Evolutionary conservation across 2,113 vertebrate genomes (phyloP).

Genomic region (Alouatta palliata): DNA sequence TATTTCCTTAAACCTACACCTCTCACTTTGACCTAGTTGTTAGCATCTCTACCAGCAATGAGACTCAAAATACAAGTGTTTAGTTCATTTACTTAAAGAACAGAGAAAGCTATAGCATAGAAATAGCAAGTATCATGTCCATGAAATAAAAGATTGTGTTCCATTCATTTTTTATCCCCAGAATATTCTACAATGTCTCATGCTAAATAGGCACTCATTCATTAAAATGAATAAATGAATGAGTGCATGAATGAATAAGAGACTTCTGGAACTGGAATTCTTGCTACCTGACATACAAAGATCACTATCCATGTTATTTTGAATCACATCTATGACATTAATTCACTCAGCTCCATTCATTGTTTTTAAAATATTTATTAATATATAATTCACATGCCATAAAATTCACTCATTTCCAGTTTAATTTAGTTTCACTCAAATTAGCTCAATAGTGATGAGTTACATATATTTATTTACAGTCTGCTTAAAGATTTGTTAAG

Average conservation of each 20-base stretch:
- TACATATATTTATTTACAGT: neutral
- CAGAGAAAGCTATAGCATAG: neutral
- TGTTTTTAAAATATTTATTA: neutral
- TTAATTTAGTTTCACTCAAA: slow-evolving; percentile 16
- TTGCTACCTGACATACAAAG: neutral
- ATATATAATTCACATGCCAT: neutral
- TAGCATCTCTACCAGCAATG: neutral
- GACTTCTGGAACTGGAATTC: neutral
- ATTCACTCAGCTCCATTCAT: neutral
- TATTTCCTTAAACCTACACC: neutral
- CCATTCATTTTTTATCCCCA: neutral
- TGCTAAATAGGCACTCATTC: neutral
- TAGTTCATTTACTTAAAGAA: neutral
- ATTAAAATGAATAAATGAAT: neutral
- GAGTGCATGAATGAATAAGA: slow-evolving; percentile 6
- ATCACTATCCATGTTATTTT: neutral
- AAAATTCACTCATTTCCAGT: neutral
- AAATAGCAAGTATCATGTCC: neutral
- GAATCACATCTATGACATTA: slow-evolving; percentile 5
- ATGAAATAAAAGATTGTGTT: neutral
- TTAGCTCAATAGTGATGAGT: neutral
- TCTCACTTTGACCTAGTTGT: neutral
- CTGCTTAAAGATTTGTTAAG: slow-evolving; percentile 18
- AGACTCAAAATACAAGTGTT: neutral
- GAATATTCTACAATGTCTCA: neutral